Evolutionary conservation across 1,140 invertebrate genomes (phyloP).

Genomic region (Drosophila albomicans): DNA sequence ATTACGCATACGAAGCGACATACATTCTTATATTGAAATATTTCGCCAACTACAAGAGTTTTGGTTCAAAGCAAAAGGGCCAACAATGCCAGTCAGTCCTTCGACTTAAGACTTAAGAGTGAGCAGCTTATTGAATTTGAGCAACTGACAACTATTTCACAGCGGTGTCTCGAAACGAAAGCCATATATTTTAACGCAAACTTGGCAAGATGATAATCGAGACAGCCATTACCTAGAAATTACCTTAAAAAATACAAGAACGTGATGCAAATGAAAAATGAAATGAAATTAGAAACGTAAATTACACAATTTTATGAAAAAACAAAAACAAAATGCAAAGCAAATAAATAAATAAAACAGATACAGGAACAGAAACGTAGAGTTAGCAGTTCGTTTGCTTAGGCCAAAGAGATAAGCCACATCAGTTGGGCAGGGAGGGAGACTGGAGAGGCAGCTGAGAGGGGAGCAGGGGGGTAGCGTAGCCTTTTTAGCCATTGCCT

Average conservation of each 20-base stretch:
- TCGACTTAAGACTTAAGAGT: not conserved
- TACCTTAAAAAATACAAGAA: not conserved
- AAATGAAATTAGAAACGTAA: slow-evolving; percentile 80
- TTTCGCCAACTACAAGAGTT: slow-evolving; percentile 8
- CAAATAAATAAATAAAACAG: slow-evolving; percentile 74
- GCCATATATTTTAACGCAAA: too few species aligned
- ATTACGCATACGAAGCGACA: slow-evolving; percentile 56
- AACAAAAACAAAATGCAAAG: slow-evolving; percentile 28
- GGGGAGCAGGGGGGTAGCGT: not conserved
- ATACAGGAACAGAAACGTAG: slow-evolving; percentile 10
- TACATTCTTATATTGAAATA: slow-evolving; percentile 34
- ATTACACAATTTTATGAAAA: slow-evolving; percentile 57
- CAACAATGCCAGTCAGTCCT: not conserved
- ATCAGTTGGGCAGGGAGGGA: not conserved
- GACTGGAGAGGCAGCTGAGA: not conserved
- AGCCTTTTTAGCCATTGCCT: slow-evolving; percentile 27
- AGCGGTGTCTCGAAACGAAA: too few species aligned
- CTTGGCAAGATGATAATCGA: not conserved
- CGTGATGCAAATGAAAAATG: slow-evolving; percentile 61
- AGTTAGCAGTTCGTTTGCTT: slow-evolving; percentile 30
- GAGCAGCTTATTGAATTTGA: not conserved
- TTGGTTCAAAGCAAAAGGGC: slow-evolving; percentile 20
- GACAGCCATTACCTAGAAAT: not conserved
- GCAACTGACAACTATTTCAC: not conserved
- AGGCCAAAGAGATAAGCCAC: slow-evolving; percentile 34